Evolutionary conservation across 2,888 invertebrate species (phyloP), one percentile per base, ranked within the genome.

Genomic region (Coleophora flavipennella): DNA sequence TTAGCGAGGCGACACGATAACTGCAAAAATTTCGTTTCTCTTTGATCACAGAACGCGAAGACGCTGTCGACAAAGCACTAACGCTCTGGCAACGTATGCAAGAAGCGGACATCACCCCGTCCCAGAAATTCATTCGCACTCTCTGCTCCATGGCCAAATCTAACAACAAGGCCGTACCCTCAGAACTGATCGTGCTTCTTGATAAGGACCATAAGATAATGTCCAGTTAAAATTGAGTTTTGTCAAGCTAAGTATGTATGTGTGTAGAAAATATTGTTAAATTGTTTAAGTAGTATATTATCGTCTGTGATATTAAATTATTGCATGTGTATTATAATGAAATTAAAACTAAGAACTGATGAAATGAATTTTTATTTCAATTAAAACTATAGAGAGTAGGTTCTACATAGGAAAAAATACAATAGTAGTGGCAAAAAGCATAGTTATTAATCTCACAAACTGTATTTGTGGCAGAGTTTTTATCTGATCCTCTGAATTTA

Each of bases 1-100:
- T n/a, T n/a, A n/a, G n/a, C n/a, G n/a, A n/a, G n/a, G n/a, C n/a
- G n/a, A n/a, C n/a, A n/a, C n/a, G n/a, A n/a, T n/a, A n/a, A n/a
- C n/a, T n/a, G n/a, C n/a, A n/a, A n/a, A n/a, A n/a, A n/a, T n/a
- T n/a, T 20, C 6, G 20, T 20, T 20, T 20, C 6, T 20, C 8
- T 38, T 26, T 12, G 31, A 33, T 7, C 31, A 25, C 59, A 88
- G 88, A 83, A 61, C 74, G 79, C 7, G 77, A 80, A 6, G 83
- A 86, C 49, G 75, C 87, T 46, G 71, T 58, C 46, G 51, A 66
- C 20, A 67, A 65, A 26, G 87, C 86, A 0, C 20, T 85, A 3
- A 52, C 60, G 0, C 68, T 88, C 4, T 87, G 85, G 79, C 62
- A 62, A 26, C 64, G 67, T 44, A 76, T 88, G 69, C 78, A 84